Base-by-base conservation (phyloP, 1,140 invertebrate species). In the Goniozus legneri region DNA sequence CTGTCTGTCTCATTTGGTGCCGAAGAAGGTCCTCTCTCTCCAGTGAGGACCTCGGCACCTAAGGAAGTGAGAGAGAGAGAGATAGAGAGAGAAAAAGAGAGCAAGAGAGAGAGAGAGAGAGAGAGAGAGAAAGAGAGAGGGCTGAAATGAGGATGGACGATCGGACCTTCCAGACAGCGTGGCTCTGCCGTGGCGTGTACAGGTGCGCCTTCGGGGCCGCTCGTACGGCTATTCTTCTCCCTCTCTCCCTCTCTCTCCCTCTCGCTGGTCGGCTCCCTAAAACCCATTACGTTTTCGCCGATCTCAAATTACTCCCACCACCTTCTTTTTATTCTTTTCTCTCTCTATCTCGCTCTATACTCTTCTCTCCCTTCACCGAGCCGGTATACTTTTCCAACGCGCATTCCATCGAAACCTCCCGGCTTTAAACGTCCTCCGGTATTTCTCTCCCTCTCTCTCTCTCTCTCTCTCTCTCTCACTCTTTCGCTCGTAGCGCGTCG, bases 331-430 rank as follows among this genome's bases (percentile, higher is more conserved):
- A 41, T 53, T 52, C 47, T 35, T 54, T 50, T 47, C 48, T 53
- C 50, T 47, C 52, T 44, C 40, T 56, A 44, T 58, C 51, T 51
- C 48, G 48, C 54, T 39, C 48, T 50, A 35, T 41, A 44, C 27
- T 10, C n/a, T 2, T 32, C 14, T 21, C 36, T 38, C 13, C 20
- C 16, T 27, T 49, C 21, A 34, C n/a, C n/a, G n/a, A n/a, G n/a
- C n/a, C n/a, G n/a, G n/a, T n/a, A n/a, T n/a, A n/a, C n/a, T n/a
- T 43, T 31, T 50, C 36, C 45, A 19, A 41, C 41, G 47, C 50
- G 31, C 34, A 41, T 33, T 47, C 44, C 30, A 38, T 12, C 19
- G 34, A 44, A 22, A 43, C 46, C 35, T 43, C 35, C 43, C 22
- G 38, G 22, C 32, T 41, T 14, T 22, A 15, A 47, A 43, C 41